phyloP scores from a whole-genome alignment of 2,113 vertebrate species.

The Pseudopipra pipra region DNA sequence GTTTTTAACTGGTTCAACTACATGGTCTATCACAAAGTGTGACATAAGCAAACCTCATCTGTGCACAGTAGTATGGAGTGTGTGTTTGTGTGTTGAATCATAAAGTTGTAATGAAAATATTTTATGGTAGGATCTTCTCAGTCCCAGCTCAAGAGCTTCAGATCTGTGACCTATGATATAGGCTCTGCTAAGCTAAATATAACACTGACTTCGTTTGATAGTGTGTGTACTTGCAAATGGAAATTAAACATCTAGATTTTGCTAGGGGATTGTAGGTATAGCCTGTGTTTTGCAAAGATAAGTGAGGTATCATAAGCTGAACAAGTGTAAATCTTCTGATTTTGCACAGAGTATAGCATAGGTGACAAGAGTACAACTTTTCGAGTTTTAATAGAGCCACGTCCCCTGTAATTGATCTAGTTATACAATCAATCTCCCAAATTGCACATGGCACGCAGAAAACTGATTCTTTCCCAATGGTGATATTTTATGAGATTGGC shows the following conservation, averaged over 20 bases:
- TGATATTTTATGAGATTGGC: not conserved
- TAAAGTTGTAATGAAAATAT: not conserved
- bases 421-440: not conserved
- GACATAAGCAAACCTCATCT: not conserved
- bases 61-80: not conserved
- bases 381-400: not conserved
- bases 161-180: not conserved
- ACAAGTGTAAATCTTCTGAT: not conserved
- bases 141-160: not conserved
- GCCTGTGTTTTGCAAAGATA: not conserved
- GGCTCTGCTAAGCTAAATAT: not conserved
- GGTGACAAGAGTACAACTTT: not conserved
- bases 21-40: not conserved
- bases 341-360: not conserved
- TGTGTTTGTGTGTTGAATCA: slow-evolving; percentile 12
- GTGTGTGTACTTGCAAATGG: not conserved
- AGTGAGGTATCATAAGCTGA: not conserved
- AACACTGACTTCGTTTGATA: not conserved
- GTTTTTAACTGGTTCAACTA: not conserved
- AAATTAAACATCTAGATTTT: not conserved
- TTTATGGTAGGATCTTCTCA: not conserved
- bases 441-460: not conserved
- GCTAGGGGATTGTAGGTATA: not conserved
- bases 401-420: not conserved
- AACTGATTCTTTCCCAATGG: not conserved